A percentile compares a stretch with the other conserved stretches of the same genome.
Conservation (phyloP, 2,113 vertebrate genomes). For the Lethenteron reissneri region DNA sequence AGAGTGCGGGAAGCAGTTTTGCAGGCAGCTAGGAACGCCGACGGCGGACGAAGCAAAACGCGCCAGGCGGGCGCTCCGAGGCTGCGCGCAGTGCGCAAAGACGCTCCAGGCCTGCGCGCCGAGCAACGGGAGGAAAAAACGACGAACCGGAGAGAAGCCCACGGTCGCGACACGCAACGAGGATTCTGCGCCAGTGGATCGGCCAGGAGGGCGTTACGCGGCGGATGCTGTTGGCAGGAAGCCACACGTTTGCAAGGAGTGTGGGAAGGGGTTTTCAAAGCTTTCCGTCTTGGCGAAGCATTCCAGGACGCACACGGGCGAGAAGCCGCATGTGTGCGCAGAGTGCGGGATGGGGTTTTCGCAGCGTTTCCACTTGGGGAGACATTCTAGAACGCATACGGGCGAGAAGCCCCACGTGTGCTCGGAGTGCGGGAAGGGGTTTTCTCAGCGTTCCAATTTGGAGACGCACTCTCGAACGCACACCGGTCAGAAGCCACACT, state of each 20-base stretch:
- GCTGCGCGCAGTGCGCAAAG: too few relatives aligned
- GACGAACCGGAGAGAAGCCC: too few relatives aligned
- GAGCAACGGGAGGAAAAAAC: too few relatives aligned
- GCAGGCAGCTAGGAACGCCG: too few relatives aligned
- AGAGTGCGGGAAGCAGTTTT: too few relatives aligned
- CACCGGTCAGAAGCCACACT: background rate
- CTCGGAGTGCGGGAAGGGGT: background rate
- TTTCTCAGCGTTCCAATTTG: background rate
- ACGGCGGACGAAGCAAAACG: too few relatives aligned
- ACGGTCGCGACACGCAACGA: too few relatives aligned
- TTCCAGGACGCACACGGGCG: background rate
- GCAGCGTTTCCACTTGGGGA: background rate
- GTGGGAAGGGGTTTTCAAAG: background rate
- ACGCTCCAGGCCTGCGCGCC: too few relatives aligned
- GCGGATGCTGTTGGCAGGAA: background rate
- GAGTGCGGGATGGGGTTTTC: conserved; percentile 1
- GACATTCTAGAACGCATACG: background rate
- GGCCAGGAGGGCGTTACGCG: too few relatives aligned
- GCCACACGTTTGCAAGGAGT: background rate
- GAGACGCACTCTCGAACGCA: background rate
- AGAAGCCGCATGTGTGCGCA: background rate
- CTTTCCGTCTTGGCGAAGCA: background rate
- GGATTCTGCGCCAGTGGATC: too few relatives aligned
- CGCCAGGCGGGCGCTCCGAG: too few relatives aligned
- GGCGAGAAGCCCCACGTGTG: conserved; percentile 3